Evolutionary conservation across 2,113 vertebrate genomes (phyloP).

Genomic region (Etheostoma cragini): DNA sequence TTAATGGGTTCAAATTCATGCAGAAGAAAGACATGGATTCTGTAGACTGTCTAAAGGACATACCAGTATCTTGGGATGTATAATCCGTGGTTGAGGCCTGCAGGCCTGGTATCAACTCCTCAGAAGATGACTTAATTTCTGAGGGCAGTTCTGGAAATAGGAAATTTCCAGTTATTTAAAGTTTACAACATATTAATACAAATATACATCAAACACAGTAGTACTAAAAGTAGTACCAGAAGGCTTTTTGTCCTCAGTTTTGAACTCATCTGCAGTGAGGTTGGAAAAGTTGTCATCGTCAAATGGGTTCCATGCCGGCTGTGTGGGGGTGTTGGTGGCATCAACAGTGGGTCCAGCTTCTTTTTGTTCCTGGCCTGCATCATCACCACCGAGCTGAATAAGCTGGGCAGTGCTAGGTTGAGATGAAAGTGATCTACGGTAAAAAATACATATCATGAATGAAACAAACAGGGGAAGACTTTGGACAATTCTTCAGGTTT

Average conservation of each 20-base stretch:
- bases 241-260: conserved; percentile 89
- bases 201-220: not conserved
- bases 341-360: conserved; percentile 43
- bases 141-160: conserved; percentile 81
- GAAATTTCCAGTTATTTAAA: not conserved
- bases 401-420: conserved; percentile 81
- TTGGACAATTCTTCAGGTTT: not conserved
- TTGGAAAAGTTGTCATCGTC: conserved; percentile 96
- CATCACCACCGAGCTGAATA: conserved; percentile 60
- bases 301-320: conserved; percentile 93
- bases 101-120: conserved; percentile 91
- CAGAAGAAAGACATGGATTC: not conserved
- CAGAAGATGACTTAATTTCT: conserved; percentile 85
- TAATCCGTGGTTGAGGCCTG: conserved; percentile 74
- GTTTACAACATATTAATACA: not conserved
- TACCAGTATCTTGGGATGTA: conserved; percentile 83
- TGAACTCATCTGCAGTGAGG: conserved; percentile 90
- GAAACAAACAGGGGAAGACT: not conserved
- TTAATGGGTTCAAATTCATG: not conserved
- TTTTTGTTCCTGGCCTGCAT: conserved; percentile 65
- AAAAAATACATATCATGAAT: not conserved
- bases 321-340: conserved; percentile 54
- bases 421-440: conserved; percentile 87
- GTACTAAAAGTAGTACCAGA: conserved; percentile 80
- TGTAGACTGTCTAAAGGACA: conserved; percentile 18